These are phyloP conservation scores for Sinohyriopsis cumingii DNA, from an alignment of 2,888 invertebrate genomes.

Conservation along the genomic window DNA sequence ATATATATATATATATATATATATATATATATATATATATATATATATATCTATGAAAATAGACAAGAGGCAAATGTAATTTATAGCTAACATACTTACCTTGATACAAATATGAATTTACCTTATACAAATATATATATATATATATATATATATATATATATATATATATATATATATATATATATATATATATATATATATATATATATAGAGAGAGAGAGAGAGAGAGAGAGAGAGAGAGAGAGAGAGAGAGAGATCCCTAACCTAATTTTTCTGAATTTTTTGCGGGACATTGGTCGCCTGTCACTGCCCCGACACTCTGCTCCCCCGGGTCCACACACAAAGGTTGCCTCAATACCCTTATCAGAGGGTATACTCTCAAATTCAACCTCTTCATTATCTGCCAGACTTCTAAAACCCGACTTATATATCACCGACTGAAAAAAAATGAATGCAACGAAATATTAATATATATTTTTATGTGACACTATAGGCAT, in stretches of 20 bases:
- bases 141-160: slow-evolving; percentile 8
- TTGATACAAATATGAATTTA: too few species aligned
- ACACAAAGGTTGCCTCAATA: slow-evolving; percentile 88
- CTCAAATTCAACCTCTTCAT: slow-evolving; percentile 91
- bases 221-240: neutral
- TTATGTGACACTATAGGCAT: too few species aligned
- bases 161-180: slow-evolving; percentile 1
- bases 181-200: neutral
- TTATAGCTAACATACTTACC: too few species aligned
- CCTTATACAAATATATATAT: too few species aligned
- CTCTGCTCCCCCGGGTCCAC: slow-evolving; percentile 84
- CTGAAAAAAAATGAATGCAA: slow-evolving; percentile 75
- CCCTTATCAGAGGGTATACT: slow-evolving; percentile 89
- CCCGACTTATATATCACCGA: slow-evolving; percentile 93
- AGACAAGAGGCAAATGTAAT: too few species aligned
- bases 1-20: slow-evolving; percentile 4
- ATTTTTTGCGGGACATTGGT: slow-evolving; percentile 86
- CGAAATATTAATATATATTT: slow-evolving; percentile 12
- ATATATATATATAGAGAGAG: neutral
- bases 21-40: slow-evolving; percentile 4
- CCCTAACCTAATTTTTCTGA: slow-evolving; percentile 85
- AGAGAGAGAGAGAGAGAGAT: neutral
- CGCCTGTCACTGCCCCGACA: slow-evolving; percentile 88
- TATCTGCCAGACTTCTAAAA: slow-evolving; percentile 89
- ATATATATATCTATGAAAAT: slow-evolving; percentile 1